Conservation (phyloP, 2,797 vertebrate genomes). For the Tangara arthus region DNA sequence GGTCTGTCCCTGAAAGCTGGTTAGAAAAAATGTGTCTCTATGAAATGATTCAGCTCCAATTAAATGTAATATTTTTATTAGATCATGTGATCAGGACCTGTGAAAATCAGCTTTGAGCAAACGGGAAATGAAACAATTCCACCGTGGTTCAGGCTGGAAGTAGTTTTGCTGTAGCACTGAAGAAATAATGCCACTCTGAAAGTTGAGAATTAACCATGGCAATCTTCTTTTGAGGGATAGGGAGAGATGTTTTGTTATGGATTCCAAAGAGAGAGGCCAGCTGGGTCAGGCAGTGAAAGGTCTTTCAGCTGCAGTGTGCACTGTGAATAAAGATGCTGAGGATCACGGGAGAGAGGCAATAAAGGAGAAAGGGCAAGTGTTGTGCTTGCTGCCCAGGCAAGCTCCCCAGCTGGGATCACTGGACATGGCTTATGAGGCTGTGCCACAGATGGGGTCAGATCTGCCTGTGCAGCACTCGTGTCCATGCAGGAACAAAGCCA, state of each 20-base stretch:
- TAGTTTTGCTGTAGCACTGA: neutral
- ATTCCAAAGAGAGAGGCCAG: neutral
- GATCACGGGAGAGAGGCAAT: accelerated
- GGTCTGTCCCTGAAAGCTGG: neutral
- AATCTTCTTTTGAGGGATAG: neutral
- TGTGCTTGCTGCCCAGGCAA: accelerated
- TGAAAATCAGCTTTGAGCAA: neutral
- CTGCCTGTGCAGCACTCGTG: accelerated
- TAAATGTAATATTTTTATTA: neutral
- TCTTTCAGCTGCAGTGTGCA: neutral
- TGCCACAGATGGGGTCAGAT: neutral
- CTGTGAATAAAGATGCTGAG: neutral
- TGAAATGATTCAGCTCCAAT: neutral
- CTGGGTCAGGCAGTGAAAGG: neutral
- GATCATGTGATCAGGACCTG: neutral
- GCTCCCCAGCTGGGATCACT: neutral
- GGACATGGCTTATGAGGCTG: neutral
- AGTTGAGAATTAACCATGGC: neutral
- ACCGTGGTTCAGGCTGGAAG: neutral
- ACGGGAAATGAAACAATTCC: neutral
- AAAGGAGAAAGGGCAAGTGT: neutral
- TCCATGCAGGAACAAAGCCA: neutral
- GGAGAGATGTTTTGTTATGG: neutral
- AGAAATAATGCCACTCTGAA: neutral
- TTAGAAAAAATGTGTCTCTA: accelerated